Percentiles rank a stretch among this genome's conserved stretches.
These are phyloP conservation scores for Manis crassicaudata DNA, from an alignment of 2,797 vertebrate genomes.

Conservation along the genomic window DNA sequence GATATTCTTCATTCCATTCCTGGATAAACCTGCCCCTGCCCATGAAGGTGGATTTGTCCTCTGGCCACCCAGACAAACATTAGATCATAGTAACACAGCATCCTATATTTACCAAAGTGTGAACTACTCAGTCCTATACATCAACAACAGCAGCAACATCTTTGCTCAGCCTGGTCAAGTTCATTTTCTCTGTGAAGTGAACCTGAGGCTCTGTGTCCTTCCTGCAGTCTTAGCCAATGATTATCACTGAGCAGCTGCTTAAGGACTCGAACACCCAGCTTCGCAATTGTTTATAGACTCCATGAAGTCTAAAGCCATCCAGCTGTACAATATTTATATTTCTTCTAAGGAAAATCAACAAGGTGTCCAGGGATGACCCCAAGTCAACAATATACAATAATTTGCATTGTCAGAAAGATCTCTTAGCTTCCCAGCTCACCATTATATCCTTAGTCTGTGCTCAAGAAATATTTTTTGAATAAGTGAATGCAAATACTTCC, in stretches of 20 bases:
- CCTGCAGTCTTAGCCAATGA: not conserved
- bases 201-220: not conserved
- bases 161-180: not conserved
- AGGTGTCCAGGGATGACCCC: not conserved
- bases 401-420: not conserved
- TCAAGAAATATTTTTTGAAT: not conserved
- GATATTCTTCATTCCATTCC: not conserved
- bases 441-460: not conserved
- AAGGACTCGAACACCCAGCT: not conserved
- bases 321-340: not conserved
- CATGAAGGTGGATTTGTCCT: not conserved
- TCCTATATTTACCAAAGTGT: not conserved
- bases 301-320: not conserved
- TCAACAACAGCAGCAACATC: not conserved
- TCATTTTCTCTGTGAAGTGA: not conserved
- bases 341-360: not conserved
- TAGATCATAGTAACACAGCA: not conserved
- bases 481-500: not conserved
- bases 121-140: not conserved
- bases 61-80: not conserved
- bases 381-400: not conserved
- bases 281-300: not conserved
- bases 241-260: not conserved
- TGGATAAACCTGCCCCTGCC: not conserved
- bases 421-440: not conserved